These are phyloP conservation scores for Speoplatyrhinus poulsoni DNA, from an alignment of 2,113 vertebrate species.

Conservation along the genomic window DNA sequence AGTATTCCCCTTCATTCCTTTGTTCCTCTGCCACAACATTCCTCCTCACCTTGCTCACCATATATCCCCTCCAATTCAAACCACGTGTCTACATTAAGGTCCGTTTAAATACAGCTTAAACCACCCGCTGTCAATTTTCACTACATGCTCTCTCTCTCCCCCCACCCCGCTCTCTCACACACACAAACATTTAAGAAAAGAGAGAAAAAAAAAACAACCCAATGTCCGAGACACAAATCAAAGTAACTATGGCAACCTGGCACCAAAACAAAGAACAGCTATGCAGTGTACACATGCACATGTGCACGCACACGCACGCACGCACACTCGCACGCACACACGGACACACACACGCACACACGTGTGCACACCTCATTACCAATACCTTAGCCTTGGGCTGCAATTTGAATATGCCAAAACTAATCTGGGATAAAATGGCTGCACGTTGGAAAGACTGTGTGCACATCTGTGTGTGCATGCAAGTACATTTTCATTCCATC, in stretches of 20 bases:
- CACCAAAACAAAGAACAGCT: neutral
- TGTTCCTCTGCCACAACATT: conserved; percentile 11
- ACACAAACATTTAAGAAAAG: neutral
- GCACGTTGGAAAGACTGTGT: conserved; percentile 4
- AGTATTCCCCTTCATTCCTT: conserved; percentile 29
- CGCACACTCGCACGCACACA: neutral
- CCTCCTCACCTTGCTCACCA: conserved; percentile 1
- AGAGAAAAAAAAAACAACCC: neutral
- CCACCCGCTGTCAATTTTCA: conserved; percentile 8
- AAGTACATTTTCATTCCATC: neutral
- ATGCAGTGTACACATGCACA: neutral
- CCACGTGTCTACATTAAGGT: neutral
- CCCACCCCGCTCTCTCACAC: neutral
- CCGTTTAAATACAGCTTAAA: conserved; percentile 16
- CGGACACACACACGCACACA: neutral
- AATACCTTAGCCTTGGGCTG: conserved; percentile 12
- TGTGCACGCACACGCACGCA: neutral
- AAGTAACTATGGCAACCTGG: conserved; percentile 4
- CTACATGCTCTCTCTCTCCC: neutral
- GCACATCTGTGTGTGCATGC: neutral
- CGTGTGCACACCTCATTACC: neutral
- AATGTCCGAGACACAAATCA: neutral
- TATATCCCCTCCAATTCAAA: conserved; percentile 21
- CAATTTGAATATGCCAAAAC: conserved; percentile 16
- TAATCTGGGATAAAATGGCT: conserved; percentile 22